A percentile compares a stretch with the other conserved stretches of the same genome.
These are phyloP conservation scores for Kryphioiulus occultus DNA, from an alignment of 2,888 invertebrate species.

Conservation along the genomic window DNA sequence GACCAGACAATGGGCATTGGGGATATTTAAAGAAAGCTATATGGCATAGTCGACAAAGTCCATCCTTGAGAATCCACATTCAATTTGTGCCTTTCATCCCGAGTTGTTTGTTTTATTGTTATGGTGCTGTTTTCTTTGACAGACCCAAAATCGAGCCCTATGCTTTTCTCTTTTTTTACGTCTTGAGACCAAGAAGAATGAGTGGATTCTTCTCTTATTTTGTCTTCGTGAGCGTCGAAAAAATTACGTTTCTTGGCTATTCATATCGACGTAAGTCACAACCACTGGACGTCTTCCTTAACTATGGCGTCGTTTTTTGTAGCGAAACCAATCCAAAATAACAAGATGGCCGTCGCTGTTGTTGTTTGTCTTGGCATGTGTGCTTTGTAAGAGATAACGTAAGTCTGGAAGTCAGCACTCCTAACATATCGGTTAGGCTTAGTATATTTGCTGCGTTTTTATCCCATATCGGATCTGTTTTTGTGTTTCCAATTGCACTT, in stretches of 20 bases:
- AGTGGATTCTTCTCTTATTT: neutral
- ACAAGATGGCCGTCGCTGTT: neutral
- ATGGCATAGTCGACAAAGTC: neutral
- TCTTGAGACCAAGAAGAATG: neutral
- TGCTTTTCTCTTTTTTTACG: neutral
- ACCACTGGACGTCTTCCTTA: neutral
- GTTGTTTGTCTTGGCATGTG: no score
- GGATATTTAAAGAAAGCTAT: neutral
- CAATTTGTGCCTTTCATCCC: neutral
- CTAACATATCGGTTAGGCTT: no score
- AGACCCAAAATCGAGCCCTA: neutral
- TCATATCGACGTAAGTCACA: neutral
- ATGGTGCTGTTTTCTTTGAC: neutral
- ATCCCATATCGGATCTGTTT: no score
- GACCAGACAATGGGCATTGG: neutral
- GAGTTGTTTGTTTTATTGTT: neutral
- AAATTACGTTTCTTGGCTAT: neutral
- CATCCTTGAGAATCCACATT: neutral
- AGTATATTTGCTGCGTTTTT: no score
- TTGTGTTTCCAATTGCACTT: no score
- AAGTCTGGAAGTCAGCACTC: no score
- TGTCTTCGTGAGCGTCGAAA: neutral
- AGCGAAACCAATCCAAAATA: neutral
- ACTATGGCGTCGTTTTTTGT: neutral
- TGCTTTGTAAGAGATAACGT: no score